Evolutionary conservation across 1,140 invertebrate genomes (phyloP).

Genomic region (Metopolophium dirhodum): DNA sequence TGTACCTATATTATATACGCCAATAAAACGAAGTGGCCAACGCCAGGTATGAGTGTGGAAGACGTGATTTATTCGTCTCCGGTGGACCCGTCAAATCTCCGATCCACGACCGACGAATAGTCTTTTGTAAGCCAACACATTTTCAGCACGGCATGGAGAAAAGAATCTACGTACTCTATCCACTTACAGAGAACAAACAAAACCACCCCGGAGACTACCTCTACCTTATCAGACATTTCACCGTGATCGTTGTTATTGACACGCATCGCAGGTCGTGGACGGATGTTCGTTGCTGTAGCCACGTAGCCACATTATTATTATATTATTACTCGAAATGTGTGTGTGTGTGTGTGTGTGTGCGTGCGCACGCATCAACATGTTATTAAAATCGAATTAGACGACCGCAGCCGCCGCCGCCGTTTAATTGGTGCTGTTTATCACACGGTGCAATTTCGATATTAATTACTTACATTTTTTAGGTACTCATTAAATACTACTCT

Average conservation of each 20-base stretch:
- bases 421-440: conserved; percentile 10
- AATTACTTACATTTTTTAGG: conserved; percentile 10
- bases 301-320: background rate
- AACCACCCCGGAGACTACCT: background rate
- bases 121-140: background rate
- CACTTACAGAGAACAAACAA: background rate
- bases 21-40: background rate
- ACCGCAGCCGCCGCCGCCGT: background rate
- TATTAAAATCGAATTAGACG: background rate
- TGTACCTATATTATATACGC: background rate
- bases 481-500: background rate
- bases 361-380: background rate
- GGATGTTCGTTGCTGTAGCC: too few species aligned
- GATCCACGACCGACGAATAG: background rate
- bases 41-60: background rate
- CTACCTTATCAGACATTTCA: background rate
- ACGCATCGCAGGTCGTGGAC: too few species aligned
- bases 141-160: background rate
- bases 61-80: background rate
- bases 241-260: background rate
- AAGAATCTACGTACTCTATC: background rate
- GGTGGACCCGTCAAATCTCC: background rate
- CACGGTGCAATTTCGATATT: background rate
- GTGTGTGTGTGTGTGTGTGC: too few species aligned
- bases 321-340: background rate